Conservation (phyloP, 2,797 vertebrate species). For the Stomatorhinus walkeri region DNA sequence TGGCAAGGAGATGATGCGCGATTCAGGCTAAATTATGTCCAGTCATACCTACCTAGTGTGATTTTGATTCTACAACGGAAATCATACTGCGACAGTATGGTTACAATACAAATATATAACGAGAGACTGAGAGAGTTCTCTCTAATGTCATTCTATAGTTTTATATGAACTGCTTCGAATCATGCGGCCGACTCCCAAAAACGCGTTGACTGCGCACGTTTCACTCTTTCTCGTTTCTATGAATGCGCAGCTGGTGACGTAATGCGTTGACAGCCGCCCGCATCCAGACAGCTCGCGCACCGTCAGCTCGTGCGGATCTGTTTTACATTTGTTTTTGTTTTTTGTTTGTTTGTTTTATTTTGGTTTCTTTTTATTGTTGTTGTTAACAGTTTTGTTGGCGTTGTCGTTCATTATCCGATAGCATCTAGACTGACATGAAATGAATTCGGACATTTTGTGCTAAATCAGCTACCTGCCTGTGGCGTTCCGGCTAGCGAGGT, state of each 20-base stretch:
- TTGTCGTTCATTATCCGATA: not conserved
- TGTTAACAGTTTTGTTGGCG: not conserved
- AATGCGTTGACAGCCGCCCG: not conserved
- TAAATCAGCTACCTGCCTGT: not conserved
- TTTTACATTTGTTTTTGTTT: too few relatives aligned
- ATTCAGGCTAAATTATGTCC: not conserved
- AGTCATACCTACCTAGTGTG: not conserved
- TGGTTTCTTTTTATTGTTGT: too few relatives aligned
- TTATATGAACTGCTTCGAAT: not conserved
- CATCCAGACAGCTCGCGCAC: not conserved
- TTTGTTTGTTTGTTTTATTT: not conserved
- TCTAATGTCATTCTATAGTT: not conserved
- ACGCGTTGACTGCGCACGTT: not conserved
- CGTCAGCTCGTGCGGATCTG: not conserved
- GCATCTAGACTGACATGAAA: not conserved
- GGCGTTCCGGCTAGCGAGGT: not conserved
- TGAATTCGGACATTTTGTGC: not conserved
- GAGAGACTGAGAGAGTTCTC: not conserved
- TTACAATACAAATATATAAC: not conserved
- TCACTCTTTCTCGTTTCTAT: not conserved
- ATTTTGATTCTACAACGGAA: not conserved
- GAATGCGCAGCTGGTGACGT: constrained; percentile 11
- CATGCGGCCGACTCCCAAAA: not conserved
- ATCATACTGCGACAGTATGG: not conserved
- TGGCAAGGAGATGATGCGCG: not conserved